A percentile compares a stretch with the other conserved stretches of the same genome.
These are phyloP conservation scores for Carcharodon carcharias DNA, from an alignment of 2,797 vertebrate genomes.

Conservation along the genomic window DNA sequence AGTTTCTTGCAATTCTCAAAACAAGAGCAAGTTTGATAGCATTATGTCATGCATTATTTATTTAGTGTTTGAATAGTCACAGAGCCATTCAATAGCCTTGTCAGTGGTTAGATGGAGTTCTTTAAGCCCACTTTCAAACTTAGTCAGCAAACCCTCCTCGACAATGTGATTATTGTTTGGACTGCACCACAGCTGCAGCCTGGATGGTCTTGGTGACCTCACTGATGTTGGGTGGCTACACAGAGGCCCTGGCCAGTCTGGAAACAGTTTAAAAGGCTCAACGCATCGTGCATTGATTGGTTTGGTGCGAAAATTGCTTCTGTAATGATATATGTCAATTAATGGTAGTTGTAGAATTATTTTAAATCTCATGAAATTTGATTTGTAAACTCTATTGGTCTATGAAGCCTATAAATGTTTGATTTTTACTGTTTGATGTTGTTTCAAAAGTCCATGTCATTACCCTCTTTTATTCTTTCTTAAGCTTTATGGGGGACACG, in stretches of 20 bases:
- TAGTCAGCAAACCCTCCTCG: too few relatives aligned
- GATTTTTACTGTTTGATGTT: neutral
- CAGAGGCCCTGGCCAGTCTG: too few relatives aligned
- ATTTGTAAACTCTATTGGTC: neutral
- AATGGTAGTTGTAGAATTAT: neutral
- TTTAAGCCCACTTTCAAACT: too few relatives aligned
- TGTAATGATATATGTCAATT: neutral
- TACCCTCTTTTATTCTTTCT: slow-evolving; percentile 37
- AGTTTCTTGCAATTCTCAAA: neutral
- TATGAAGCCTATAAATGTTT: neutral
- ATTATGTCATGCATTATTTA: neutral
- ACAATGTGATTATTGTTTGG: too few relatives aligned
- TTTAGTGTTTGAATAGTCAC: too few relatives aligned
- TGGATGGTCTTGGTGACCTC: too few relatives aligned
- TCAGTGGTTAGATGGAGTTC: too few relatives aligned
- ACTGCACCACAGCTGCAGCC: too few relatives aligned
- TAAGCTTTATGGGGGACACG: slow-evolving; percentile 92
- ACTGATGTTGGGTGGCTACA: too few relatives aligned
- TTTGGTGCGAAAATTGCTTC: neutral
- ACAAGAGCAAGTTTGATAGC: neutral
- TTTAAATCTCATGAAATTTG: neutral
- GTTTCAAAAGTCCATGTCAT: neutral
- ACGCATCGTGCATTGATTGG: neutral
- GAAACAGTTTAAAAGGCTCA: too few relatives aligned
- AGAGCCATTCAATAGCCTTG: too few relatives aligned